These are phyloP conservation scores for Pollenia angustigena DNA, from an alignment of 2,888 invertebrate species.

Conservation along the genomic window DNA sequence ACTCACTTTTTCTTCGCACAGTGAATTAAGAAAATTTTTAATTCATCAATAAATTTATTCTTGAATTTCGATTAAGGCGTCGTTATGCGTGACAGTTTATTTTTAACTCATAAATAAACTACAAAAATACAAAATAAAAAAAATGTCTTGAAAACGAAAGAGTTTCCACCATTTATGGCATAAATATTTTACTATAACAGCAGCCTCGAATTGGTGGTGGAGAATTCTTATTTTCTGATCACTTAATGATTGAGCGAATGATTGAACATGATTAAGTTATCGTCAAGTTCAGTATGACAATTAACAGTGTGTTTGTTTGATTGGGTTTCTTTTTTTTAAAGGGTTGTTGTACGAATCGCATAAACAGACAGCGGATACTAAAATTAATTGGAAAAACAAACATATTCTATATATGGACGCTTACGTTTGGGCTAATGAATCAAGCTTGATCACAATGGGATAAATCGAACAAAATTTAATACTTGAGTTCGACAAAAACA, in stretches of 20 bases:
- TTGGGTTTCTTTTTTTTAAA: neutral
- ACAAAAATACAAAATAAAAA: conserved; percentile 13
- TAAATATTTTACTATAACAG: neutral
- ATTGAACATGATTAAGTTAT: conserved; percentile 38
- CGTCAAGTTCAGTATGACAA: conserved; percentile 45
- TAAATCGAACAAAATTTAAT: too few relatives aligned
- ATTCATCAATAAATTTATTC: conserved; percentile 81
- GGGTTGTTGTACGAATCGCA: conserved; percentile 7
- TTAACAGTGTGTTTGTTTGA: conserved; percentile 6
- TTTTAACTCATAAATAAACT: conserved; percentile 59
- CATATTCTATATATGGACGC: conserved; percentile 69
- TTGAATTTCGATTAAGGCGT: conserved; percentile 79
- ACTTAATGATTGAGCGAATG: conserved; percentile 61
- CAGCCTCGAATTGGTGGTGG: conserved; percentile 12
- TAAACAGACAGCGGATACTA: conserved; percentile 71
- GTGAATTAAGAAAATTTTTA: conserved; percentile 4
- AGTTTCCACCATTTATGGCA: conserved; percentile 17
- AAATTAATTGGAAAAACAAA: conserved; percentile 80
- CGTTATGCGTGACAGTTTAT: conserved; percentile 43
- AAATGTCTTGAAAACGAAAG: conserved; percentile 1
- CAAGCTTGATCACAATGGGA: too few relatives aligned
- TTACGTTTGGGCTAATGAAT: neutral
- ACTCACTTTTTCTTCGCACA: neutral
- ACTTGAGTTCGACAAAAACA: too few relatives aligned
- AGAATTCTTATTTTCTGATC: conserved; percentile 35